phyloP scores from a whole-genome alignment of 92 coral and sea anemone species.

The Muricea muricata region DNA sequence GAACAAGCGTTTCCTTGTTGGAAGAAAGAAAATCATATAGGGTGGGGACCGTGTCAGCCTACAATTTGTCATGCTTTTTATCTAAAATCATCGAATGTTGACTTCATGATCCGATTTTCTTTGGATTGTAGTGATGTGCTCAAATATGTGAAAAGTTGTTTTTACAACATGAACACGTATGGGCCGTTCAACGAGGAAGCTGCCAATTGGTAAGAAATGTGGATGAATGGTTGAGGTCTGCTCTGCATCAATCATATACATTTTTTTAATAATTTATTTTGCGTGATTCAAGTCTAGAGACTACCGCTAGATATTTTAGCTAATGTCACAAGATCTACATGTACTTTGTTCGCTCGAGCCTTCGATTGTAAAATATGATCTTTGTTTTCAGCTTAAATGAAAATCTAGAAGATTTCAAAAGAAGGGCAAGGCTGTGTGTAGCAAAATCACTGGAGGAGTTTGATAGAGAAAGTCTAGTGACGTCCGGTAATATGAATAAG shows the following conservation, averaged over 20 bases:
- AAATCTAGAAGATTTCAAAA: conserved; percentile 80
- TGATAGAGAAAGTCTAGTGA: conserved; percentile 69
- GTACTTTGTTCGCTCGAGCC: no score
- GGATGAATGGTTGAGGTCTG: no score
- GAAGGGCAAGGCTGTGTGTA: conserved; percentile 76
- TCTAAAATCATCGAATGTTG: no score
- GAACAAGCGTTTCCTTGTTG: conserved; percentile 79
- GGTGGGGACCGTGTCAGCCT: no score
- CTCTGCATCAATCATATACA: no score
- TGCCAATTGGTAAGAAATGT: conserved; percentile 66
- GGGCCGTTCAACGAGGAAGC: conserved; percentile 79
- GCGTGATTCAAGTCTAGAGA: no score
- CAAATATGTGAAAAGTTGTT: conserved; percentile 82
- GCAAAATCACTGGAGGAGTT: conserved; percentile 67
- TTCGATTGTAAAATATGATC: background rate
- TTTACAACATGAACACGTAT: conserved; percentile 82
- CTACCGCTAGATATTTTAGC: no score
- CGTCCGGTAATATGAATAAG: background rate
- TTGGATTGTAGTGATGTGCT: conserved; percentile 46
- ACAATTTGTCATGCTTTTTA: background rate
- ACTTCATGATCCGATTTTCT: background rate
- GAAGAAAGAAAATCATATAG: conserved; percentile 75
- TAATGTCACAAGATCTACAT: no score
- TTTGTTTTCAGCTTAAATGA: conserved; percentile 65
- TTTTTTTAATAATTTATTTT: no score